Evolutionary conservation across 1,140 invertebrate genomes (phyloP).

Genomic region (Lasioglossum baleicum): DNA sequence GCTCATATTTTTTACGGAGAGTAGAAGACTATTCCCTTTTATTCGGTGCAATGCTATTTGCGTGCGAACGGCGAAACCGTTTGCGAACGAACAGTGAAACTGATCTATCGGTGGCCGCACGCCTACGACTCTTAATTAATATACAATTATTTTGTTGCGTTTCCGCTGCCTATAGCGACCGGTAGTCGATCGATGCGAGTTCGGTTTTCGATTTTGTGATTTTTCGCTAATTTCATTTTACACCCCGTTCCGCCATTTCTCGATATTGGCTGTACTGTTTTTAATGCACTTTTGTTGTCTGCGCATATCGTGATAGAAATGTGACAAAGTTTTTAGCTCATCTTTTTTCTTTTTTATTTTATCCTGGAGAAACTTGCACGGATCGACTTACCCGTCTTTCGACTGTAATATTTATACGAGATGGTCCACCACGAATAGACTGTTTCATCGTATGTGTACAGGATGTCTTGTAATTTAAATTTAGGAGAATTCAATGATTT

Average conservation of each 20-base stretch:
- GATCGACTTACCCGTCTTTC: conserved; percentile 13
- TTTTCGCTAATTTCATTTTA: too few species aligned
- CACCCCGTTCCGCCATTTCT: neutral
- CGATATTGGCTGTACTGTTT: neutral
- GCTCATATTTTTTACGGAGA: conserved; percentile 55
- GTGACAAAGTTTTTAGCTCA: neutral
- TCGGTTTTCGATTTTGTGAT: neutral
- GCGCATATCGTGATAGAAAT: neutral
- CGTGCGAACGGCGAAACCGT: neutral
- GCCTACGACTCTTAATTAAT: neutral
- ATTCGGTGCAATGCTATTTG: conserved; percentile 26
- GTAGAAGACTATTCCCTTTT: conserved; percentile 35
- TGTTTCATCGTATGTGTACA: neutral
- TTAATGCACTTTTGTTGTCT: neutral
- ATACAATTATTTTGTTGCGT: neutral
- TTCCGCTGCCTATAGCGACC: neutral
- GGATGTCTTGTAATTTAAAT: neutral
- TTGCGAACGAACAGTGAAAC: neutral
- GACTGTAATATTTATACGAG: conserved; percentile 27
- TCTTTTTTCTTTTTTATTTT: neutral
- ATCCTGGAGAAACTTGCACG: neutral
- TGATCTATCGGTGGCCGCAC: neutral
- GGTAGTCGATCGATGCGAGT: conserved; percentile 10
- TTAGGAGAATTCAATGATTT: neutral
- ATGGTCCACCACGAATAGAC: conserved; percentile 17